Evolutionary conservation across 2,888 invertebrate genomes (phyloP), one percentile per base, ranked within the genome.

Genomic region (Drosophila buzzatii): DNA sequence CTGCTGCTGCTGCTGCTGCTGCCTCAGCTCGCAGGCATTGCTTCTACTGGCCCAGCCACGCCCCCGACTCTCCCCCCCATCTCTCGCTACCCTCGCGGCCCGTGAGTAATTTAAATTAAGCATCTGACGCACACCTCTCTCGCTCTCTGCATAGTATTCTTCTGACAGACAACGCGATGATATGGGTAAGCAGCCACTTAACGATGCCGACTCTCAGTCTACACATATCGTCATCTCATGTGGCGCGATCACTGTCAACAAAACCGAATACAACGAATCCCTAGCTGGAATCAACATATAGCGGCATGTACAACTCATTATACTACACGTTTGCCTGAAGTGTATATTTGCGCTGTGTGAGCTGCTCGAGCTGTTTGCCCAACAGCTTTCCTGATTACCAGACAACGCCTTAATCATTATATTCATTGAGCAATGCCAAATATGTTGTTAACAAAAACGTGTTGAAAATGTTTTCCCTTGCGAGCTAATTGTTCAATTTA

Each of bases 81-180:
- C 10, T 5, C 1, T n/a, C 27, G 27, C 10, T 23, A 39, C 16
- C n/a, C 60, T 66, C 47, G 66, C 57, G 73, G 39, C 86, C 81
- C 85, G 77, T 66, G 79, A 79, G 89, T 91, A 88, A 91, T 90
- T 91, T 89, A 90, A 90, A 90, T 90, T 89, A 86, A 89, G 89
- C 87, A 86, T 85, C 87, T 89, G 89, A 86, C 87, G 87, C 86
- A 89, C 83, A 86, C 79, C 85, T 85, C 83, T 53, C 55, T 27
- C 39, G 39, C 39, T 51, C 55, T 55, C 35, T 65, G 60, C 77
- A 68, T 70, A 72, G 60, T 60, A 57, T 55, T 55, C 52, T 51
- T 49, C 70, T 70, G 84, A 85, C 85, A 84, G 80, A 87, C 88
- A 88, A 88, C 73, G 87, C 85, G 85, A 78, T 85, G 86, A 89